Conservation (phyloP, 1,140 invertebrate species). For the Cecropterus lyciades region DNA sequence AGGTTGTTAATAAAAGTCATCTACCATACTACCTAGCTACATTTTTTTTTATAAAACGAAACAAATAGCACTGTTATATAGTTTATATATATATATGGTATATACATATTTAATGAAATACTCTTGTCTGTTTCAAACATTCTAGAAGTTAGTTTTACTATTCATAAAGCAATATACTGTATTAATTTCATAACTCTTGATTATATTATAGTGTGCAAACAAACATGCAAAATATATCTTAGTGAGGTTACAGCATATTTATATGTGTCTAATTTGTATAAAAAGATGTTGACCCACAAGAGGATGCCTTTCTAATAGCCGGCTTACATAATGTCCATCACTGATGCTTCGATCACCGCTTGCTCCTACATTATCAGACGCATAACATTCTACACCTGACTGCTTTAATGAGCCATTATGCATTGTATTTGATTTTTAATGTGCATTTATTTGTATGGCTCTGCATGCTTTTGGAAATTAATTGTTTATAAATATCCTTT, state of each 20-base stretch:
- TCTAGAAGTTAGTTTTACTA: too few relatives aligned
- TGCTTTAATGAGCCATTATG: slow-evolving; percentile 34
- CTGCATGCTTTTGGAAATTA: slow-evolving; percentile 1
- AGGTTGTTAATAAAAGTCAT: too few relatives aligned
- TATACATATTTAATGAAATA: too few relatives aligned
- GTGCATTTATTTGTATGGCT: slow-evolving; percentile 4
- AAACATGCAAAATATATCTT: too few relatives aligned
- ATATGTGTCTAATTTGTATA: slow-evolving; percentile 28
- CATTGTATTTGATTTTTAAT: slow-evolving; percentile 23
- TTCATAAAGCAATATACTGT: too few relatives aligned
- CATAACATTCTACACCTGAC: slow-evolving; percentile 25
- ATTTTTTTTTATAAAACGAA: too few relatives aligned
- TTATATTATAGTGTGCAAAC: too few relatives aligned
- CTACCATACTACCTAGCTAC: too few relatives aligned
- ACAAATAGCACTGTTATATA: too few relatives aligned
- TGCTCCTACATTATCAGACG: slow-evolving; percentile 36
- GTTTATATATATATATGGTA: too few relatives aligned
- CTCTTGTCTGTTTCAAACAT: too few relatives aligned
- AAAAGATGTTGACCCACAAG: slow-evolving; percentile 45
- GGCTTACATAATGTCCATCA: slow-evolving; percentile 50
- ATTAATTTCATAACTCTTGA: too few relatives aligned
- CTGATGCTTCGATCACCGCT: slow-evolving; percentile 34
- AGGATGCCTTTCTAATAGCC: slow-evolving; percentile 54
- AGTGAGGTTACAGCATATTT: slow-evolving; percentile 1
- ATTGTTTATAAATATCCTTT: neutral